phyloP scores from a whole-genome alignment of 2,888 invertebrate genomes.

The Brachycybe producta region DNA sequence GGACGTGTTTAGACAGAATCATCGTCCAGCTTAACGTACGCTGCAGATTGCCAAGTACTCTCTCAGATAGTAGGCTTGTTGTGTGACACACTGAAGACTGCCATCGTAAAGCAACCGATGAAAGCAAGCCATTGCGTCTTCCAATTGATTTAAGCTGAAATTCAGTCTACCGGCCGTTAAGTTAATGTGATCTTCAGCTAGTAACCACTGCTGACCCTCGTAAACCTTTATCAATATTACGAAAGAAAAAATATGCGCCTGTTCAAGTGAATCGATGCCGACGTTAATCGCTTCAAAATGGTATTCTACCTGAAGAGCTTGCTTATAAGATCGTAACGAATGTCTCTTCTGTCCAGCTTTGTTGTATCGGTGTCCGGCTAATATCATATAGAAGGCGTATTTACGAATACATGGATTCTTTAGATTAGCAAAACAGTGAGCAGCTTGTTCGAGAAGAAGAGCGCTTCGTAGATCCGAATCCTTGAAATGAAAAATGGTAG shows the following conservation, averaged over 20 bases:
- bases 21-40: too few species aligned
- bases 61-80: slow-evolving; percentile 66
- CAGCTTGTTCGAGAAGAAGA: slow-evolving; percentile 84
- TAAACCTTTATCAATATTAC: slow-evolving; percentile 58
- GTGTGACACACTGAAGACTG: slow-evolving; percentile 49
- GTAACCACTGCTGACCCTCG: slow-evolving; percentile 66
- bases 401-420: slow-evolving; percentile 66
- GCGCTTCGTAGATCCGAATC: slow-evolving; percentile 94
- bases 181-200: slow-evolving; percentile 91
- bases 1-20: too few species aligned
- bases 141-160: slow-evolving; percentile 57
- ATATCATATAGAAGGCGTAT: slow-evolving; percentile 90
- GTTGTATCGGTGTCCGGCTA: slow-evolving; percentile 88
- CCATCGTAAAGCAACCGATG: slow-evolving; percentile 46
- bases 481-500: slow-evolving; percentile 25
- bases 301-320: slow-evolving; percentile 63
- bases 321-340: slow-evolving; percentile 78
- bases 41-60: slow-evolving; percentile 77
- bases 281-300: background rate
- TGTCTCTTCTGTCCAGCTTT: slow-evolving; percentile 87
- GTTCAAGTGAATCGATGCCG: background rate
- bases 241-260: slow-evolving; percentile 21
- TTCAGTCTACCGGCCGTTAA: slow-evolving; percentile 86
- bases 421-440: slow-evolving; percentile 66
- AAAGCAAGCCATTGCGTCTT: slow-evolving; percentile 59